A percentile compares a stretch with the other conserved stretches of the same genome.
These are phyloP conservation scores for Cosmia trapezina DNA, from an alignment of 2,888 invertebrate genomes.

Conservation along the genomic window DNA sequence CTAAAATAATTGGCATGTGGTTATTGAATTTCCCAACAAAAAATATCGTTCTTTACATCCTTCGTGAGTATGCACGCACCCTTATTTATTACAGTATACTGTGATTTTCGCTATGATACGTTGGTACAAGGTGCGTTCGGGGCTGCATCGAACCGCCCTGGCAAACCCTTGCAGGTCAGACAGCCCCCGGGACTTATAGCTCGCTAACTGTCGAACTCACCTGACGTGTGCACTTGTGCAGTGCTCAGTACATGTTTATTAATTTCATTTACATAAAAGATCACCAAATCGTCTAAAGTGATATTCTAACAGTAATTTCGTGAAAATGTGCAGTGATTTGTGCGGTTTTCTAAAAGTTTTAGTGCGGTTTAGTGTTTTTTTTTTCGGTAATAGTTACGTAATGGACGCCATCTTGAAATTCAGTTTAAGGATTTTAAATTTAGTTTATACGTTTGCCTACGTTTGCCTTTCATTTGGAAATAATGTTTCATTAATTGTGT, in stretches of 20 bases:
- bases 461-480: background rate
- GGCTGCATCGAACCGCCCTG: constrained; percentile 50
- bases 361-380: background rate
- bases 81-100: constrained; percentile 41
- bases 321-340: constrained; percentile 20
- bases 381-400: background rate
- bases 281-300: background rate
- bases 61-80: constrained; percentile 16
- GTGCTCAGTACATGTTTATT: constrained; percentile 2
- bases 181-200: constrained; percentile 36
- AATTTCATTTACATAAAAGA: background rate
- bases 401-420: constrained; percentile 17
- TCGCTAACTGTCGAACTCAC: constrained; percentile 30
- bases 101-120: constrained; percentile 24
- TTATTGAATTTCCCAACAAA: background rate
- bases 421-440: constrained; percentile 7
- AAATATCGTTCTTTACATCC: background rate
- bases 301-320: background rate
- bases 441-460: background rate
- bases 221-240: constrained; percentile 54
- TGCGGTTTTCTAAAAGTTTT: constrained; percentile 7
- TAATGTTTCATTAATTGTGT: background rate
- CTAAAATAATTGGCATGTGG: constrained; percentile 30
- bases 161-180: constrained; percentile 18
- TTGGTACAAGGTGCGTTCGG: constrained; percentile 48